Percentiles rank a stretch among this genome's conserved stretches.
Evolutionary conservation across 2,113 vertebrate species (phyloP).

Genomic region (Strix aluco): DNA sequence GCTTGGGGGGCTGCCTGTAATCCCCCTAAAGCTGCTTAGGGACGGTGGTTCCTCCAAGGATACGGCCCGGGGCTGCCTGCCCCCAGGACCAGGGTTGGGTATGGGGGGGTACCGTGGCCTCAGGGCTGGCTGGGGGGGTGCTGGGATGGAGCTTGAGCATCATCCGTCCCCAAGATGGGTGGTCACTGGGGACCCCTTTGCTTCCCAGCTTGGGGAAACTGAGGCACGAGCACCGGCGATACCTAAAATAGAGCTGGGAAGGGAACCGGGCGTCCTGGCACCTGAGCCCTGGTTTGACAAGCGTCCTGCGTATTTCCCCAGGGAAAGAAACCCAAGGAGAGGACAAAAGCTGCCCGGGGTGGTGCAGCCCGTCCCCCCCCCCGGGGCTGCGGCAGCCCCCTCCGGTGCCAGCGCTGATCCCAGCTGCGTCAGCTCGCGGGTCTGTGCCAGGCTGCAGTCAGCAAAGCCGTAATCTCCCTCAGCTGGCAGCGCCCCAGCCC

Average conservation of each 20-base stretch:
- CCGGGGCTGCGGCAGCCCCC: background rate
- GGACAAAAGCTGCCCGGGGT: background rate
- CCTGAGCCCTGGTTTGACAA: rapidly evolving
- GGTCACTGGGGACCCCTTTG: rapidly evolving
- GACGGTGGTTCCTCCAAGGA: constrained; percentile 8
- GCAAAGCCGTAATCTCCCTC: constrained; percentile 35
- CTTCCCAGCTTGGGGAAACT: background rate
- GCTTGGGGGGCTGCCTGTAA: constrained; percentile 19
- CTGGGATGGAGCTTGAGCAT: background rate
- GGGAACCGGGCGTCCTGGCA: rapidly evolving
- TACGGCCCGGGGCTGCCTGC: background rate
- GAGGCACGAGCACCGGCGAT: rapidly evolving
- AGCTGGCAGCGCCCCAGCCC: background rate
- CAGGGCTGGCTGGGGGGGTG: background rate
- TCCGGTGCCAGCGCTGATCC: background rate
- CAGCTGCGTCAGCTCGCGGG: constrained; percentile 45
- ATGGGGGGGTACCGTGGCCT: background rate
- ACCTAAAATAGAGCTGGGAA: rapidly evolving
- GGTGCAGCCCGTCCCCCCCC: background rate
- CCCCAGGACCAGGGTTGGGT: background rate
- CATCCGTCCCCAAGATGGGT: rapidly evolving
- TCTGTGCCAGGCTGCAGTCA: constrained; percentile 47
- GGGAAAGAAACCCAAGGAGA: background rate
- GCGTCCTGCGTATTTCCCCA: rapidly evolving
- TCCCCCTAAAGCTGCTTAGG: constrained; percentile 44